Evolutionary conservation across 2,888 invertebrate species (phyloP), one percentile per base, ranked within the genome.

Genomic region (Marasmarcha lunaedactyla): DNA sequence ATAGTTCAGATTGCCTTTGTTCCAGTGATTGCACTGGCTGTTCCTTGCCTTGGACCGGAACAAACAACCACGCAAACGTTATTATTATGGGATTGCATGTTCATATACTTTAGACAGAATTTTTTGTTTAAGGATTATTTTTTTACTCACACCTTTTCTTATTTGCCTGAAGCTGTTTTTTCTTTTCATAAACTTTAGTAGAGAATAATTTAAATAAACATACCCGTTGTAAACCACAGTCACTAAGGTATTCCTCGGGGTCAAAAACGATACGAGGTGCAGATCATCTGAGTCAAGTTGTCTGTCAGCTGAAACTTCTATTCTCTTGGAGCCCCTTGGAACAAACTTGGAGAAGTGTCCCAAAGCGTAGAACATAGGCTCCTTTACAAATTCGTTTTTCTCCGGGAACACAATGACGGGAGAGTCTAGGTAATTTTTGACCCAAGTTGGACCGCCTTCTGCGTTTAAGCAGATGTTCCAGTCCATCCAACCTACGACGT

Each of bases 321-420:
- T 60, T 41, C 73, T 60, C n/a, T 39, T 44, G 0, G 92, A 91
- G 11, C 84, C 87, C 40, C 84, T 79, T 0, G 88, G 85, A 11
- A 92, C 66, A 52, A 92, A 92, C 69, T 88, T 90, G 36, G 90
- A 88, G 61, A 91, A 89, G 65, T 97, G 97, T 0, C 92, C 93
- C 57, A 96, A 67, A 0, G 88, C 90, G 67, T 96, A 97, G 67
- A 88, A 97, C 87, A 92, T 91, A 0, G 97, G 96, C 59, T 97
- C 94, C 54, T 96, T 96, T 58, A 91, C 90, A 63, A 96, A 94
- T 68, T 92, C 91, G 33, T 87, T 85, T 4, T 73, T 47, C 1
- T 66, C 59, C 0, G 70, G 58, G 41, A 64, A 55, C 10, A 77
- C 71, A 36, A 97, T 89, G 25, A 79, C 60, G 0, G 95, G 88